Evolutionary conservation across 2,888 invertebrate genomes (phyloP).

Genomic region (Scaptomyza reducta): DNA sequence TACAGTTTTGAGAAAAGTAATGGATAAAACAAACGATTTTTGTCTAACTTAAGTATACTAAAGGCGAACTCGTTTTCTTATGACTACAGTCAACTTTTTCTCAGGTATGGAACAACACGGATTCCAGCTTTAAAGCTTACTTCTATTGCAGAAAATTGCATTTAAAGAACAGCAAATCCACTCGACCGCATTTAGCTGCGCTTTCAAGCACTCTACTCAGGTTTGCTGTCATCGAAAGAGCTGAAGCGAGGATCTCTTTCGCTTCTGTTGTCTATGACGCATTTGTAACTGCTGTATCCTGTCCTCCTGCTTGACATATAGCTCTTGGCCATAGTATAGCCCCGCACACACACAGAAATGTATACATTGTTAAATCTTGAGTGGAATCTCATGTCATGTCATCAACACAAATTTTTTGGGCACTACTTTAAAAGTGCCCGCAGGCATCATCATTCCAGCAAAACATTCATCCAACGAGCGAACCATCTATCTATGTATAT

Average conservation of each 20-base stretch:
- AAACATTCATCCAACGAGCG: neutral
- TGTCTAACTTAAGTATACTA: no score
- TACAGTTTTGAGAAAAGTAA: neutral
- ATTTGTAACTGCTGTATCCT: neutral
- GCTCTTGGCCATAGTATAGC: slow-evolving; percentile 45
- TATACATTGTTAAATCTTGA: slow-evolving; percentile 54
- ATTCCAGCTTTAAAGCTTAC: no score
- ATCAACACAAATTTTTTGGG: slow-evolving; percentile 37
- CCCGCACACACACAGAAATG: slow-evolving; percentile 8
- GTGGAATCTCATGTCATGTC: slow-evolving; percentile 71
- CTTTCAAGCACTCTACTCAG: slow-evolving; percentile 20
- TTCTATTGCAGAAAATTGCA: no score
- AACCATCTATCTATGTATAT: neutral
- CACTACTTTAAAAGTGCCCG: slow-evolving; percentile 54
- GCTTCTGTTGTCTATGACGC: slow-evolving; percentile 1
- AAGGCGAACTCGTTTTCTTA: no score
- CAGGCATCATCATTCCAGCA: slow-evolving; percentile 18
- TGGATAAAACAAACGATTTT: no score
- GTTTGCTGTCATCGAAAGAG: slow-evolving; percentile 6
- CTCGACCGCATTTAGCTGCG: slow-evolving; percentile 42
- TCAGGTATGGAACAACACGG: no score
- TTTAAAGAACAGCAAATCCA: neutral
- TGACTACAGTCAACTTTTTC: no score
- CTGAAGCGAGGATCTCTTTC: slow-evolving; percentile 5
- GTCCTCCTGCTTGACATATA: slow-evolving; percentile 61